These are phyloP conservation scores for Polypterus bichir DNA, from an alignment of 2,113 vertebrate genomes.

Conservation along the genomic window DNA sequence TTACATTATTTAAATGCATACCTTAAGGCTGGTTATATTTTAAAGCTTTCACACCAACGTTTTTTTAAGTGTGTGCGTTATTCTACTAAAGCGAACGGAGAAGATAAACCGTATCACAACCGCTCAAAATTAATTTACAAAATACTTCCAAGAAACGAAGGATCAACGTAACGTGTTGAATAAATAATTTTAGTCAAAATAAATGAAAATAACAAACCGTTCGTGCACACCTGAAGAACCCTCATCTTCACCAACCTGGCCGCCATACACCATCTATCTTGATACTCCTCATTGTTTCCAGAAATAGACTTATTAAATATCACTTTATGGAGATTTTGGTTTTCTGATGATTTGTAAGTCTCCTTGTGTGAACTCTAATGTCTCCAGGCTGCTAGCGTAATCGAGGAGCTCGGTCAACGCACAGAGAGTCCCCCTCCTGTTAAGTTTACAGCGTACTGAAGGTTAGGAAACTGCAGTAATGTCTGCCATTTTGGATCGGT, in stretches of 20 bases:
- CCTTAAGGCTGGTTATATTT: too few species aligned
- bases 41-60: too few species aligned
- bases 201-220: neutral
- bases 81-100: too few species aligned
- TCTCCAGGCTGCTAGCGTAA: slow-evolving; percentile 18
- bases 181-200: too few species aligned
- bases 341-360: slow-evolving; percentile 3
- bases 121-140: too few species aligned
- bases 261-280: slow-evolving; percentile 27
- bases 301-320: neutral
- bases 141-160: too few species aligned
- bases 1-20: too few species aligned
- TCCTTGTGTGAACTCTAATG: slow-evolving; percentile 11
- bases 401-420: slow-evolving; percentile 37
- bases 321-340: slow-evolving; percentile 21
- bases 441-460: slow-evolving; percentile 26
- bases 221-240: slow-evolving; percentile 44
- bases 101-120: too few species aligned
- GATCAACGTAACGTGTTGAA: too few species aligned
- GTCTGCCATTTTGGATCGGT: slow-evolving; percentile 43
- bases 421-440: slow-evolving; percentile 36
- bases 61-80: too few species aligned
- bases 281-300: neutral
- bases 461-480: slow-evolving; percentile 22
- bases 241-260: slow-evolving; percentile 37